phyloP scores from a whole-genome alignment of 2,797 vertebrate genomes.

The Sternarchorhynchus goeldii region DNA sequence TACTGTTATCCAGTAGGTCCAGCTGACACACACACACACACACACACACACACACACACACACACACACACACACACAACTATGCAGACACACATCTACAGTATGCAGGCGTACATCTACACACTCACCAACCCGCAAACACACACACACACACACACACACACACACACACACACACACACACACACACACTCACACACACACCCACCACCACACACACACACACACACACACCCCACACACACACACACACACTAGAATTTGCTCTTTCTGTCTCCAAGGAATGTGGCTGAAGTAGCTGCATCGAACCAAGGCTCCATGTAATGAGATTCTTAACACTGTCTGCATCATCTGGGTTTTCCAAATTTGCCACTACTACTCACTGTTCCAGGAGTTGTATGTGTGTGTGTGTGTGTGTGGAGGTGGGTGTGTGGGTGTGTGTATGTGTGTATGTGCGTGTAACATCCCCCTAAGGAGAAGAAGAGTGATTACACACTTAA shows the following conservation, averaged over 20 bases:
- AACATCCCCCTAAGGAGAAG: conserved; percentile 11
- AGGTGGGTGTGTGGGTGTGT: background rate
- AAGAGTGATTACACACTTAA: conserved; percentile 18
- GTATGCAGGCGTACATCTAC: background rate
- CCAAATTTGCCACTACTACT: conserved; percentile 63
- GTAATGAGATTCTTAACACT: conserved; percentile 71
- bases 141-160: background rate
- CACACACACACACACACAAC: conserved; percentile 20
- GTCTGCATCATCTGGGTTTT: conserved; percentile 67
- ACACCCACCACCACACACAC: background rate
- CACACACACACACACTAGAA: background rate
- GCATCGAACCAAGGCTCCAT: conserved; percentile 64
- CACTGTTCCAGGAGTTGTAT: conserved; percentile 13
- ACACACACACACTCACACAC: background rate
- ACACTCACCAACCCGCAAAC: background rate
- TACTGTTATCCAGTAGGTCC: conserved; percentile 75
- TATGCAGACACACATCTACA: conserved; percentile 13
- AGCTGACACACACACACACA: background rate
- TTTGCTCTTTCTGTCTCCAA: background rate
- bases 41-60: conserved; percentile 6
- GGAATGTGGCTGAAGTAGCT: conserved; percentile 53
- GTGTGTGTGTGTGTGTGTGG: background rate
- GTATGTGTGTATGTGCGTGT: background rate
- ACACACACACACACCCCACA: conserved; percentile 18
- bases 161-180: conserved; percentile 27